Conservation (phyloP, 2,797 vertebrate species). For the Poecilia gillii region DNA sequence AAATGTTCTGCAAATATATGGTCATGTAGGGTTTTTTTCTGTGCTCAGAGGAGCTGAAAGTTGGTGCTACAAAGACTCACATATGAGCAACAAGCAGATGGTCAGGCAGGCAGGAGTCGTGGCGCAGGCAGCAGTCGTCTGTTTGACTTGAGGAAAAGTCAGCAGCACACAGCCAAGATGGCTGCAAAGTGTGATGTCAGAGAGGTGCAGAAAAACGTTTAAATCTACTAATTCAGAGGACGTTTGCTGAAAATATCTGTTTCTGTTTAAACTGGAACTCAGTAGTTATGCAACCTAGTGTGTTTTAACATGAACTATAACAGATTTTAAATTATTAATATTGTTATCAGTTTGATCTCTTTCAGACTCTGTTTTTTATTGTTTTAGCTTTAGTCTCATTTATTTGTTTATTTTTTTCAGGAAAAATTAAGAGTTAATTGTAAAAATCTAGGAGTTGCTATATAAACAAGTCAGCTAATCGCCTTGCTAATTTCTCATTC, state of each 20-base stretch:
- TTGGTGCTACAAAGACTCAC: not conserved
- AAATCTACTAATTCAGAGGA: too few species aligned
- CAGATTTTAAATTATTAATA: not conserved
- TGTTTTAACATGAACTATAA: not conserved
- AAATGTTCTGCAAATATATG: not conserved
- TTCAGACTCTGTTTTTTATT: too few species aligned
- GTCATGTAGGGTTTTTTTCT: not conserved
- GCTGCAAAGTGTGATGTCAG: not conserved
- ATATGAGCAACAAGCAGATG: slow-evolving; percentile 48
- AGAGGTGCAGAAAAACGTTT: not conserved
- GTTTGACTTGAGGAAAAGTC: slow-evolving; percentile 24
- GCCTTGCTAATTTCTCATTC: not conserved
- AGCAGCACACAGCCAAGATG: slow-evolving; percentile 12
- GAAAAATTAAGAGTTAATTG: too few species aligned
- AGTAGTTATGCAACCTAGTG: too few species aligned
- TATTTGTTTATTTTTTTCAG: too few species aligned
- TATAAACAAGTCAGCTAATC: too few species aligned
- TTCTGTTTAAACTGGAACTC: too few species aligned
- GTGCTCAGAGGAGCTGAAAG: not conserved
- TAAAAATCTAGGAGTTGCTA: too few species aligned
- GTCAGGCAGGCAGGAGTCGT: slow-evolving; percentile 40
- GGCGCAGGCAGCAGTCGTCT: slow-evolving; percentile 28
- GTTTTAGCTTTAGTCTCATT: too few species aligned
- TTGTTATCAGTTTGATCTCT: not conserved
- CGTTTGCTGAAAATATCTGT: too few species aligned